Evolutionary conservation across 2,888 invertebrate genomes (phyloP), one percentile per base, ranked within the genome.

Genomic region (Hypomecis atomaria): DNA sequence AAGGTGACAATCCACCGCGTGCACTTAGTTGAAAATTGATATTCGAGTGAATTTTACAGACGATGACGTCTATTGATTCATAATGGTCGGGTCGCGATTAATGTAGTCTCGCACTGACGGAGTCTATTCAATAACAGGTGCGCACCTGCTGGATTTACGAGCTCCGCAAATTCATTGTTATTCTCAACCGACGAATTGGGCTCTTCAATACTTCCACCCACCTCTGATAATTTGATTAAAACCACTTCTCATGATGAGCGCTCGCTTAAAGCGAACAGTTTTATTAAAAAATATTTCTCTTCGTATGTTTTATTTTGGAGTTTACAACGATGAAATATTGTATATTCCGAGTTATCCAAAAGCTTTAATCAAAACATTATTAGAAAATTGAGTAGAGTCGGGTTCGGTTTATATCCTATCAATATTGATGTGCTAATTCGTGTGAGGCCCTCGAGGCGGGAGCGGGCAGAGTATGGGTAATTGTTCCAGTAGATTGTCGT

Each of bases 101-200:
- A 85, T 86, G 82, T 86, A 83, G 82, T 83, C 81, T 78, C 79
- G 75, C 81, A 76, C 74, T 79, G 83, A 77, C 76, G 73, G 78
- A 82, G 79, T 83, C 84, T 87, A 85, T 87, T 88, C 88, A 86
- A 85, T 83, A 85, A 83, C 85, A 89, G 85, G 79, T 81, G 81
- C 85, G 81, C 85, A 86, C 86, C 87, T 87, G 82, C 81, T 82
- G 82, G 84, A 90, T 89, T 89, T 89, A 89, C 79, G 89, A 87
- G 81, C 84, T 78, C 78, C 75, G 79, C 83, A 85, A 86, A 86
- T 88, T 89, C 86, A 88, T 89, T 88, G 87, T 87, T 88, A 88
- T 87, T 86, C 84, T 82, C 84, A 81, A 78, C 80, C 84, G 81
- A 82, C 81, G 82, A 84, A 78, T 82, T 80, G 82, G 78, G 81